A percentile compares a stretch with the other conserved stretches of the same genome.
phyloP scores from a whole-genome alignment of 2,888 invertebrate genomes.

The Dendrolimus houi region DNA sequence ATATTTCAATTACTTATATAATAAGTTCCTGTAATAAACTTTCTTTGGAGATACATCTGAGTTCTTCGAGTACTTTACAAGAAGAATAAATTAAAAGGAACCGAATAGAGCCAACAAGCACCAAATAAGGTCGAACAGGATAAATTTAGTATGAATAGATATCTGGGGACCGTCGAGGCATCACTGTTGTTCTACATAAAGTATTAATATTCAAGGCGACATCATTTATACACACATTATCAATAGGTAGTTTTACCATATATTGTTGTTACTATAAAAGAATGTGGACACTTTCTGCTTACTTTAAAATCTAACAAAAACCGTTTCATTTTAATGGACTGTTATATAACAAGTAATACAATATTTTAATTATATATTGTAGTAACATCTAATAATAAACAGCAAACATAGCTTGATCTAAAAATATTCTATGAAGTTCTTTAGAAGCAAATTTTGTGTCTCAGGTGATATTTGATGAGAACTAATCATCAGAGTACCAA shows the following conservation, averaged over 20 bases:
- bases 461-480: no score
- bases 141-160: conserved; percentile 24
- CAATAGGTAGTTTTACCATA: conserved; percentile 8
- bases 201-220: conserved; percentile 29
- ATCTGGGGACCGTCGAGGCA: conserved; percentile 16
- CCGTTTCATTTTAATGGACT: no score
- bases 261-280: background rate
- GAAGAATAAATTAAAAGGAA: conserved; percentile 30
- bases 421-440: no score
- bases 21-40: conserved; percentile 29
- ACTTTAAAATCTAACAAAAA: background rate
- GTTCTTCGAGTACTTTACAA: conserved; percentile 25
- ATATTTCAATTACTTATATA: conserved; percentile 14
- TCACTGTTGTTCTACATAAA: conserved; percentile 21
- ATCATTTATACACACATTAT: conserved; percentile 28
- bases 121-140: conserved; percentile 37
- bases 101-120: conserved; percentile 26
- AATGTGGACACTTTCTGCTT: background rate
- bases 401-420: no score
- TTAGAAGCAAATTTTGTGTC: no score
- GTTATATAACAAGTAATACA: no score
- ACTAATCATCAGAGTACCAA: no score
- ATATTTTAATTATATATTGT: no score
- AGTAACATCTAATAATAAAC: no score
- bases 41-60: conserved; percentile 25